Base-by-base conservation (phyloP, 1,140 invertebrate species). In the Anoplolepis gracilipes region DNA sequence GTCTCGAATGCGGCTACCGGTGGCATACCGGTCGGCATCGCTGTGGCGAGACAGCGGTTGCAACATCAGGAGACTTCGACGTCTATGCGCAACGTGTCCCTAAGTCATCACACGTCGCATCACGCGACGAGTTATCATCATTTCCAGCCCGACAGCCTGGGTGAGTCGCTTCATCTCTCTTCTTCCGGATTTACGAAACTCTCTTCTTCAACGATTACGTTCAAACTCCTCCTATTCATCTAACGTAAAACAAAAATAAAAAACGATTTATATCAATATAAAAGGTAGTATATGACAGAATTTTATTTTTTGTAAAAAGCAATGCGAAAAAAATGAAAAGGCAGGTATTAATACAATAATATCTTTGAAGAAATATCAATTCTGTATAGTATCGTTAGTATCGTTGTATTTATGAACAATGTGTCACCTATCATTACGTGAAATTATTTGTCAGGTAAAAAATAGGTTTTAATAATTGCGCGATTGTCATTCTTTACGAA, bases 11-110 rank as follows among this genome's bases (percentile, higher is more conserved):
- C 92, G 33, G 93, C 90, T 65, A 87, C 92, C 25, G 96, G 95
- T 91, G 96, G 95, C 91, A 98, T 98, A 92, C 97, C 97, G 84
- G 97, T 98, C 89, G 98, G 98, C 61, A 98, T 98, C 90, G 97
- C 98, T 22, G 97, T 98, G 85, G 98, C 97, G 53, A 95, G 97
- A 87, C 97, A 98, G 93, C 96, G 98, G 90, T 96, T 97, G 64
- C 96, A 96, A 90, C 96, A 96, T 85, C 95, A 95, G 85, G 95
- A 96, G 92, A 93, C 95, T 42, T 94, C 96, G 46, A 90, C 94
- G 93, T 95, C 96, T 87, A 94, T 93, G 90, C 95, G 93, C 81
- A 94, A 94, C 90, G 93, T 94, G 49, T 94, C 94, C 76, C 86
- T 94, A 84, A 94, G 93, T 92, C 94, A 94, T 91, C 94, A 93